Evolutionary conservation across 2,888 invertebrate genomes (phyloP).

Genomic region (Erpobdella octoculata): DNA sequence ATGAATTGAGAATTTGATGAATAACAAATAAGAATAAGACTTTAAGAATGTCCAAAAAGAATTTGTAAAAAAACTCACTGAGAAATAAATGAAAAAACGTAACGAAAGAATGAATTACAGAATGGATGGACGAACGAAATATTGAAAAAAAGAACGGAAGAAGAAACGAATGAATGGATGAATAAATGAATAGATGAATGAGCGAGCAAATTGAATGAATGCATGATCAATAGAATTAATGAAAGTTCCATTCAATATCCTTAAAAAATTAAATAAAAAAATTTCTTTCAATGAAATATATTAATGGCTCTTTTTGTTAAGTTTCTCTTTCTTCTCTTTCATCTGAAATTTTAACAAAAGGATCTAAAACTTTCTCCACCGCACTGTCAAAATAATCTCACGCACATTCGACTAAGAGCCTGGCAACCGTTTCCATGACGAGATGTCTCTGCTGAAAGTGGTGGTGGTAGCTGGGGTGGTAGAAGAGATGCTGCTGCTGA

Average conservation of each 20-base stretch:
- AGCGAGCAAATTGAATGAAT: not conserved
- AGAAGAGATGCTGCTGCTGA: not conserved
- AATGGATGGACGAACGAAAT: not conserved
- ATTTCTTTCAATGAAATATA: no score
- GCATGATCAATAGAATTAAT: no score
- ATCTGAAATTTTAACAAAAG: no score
- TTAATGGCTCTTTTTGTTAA: no score
- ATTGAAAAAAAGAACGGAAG: not conserved
- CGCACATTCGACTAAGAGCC: not conserved
- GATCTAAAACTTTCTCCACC: no score
- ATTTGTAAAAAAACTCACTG: no score
- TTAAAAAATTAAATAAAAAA: no score
- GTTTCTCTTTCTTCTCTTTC: no score
- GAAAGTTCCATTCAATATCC: no score
- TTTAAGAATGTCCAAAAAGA: no score
- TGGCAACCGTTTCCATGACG: conserved; percentile 6
- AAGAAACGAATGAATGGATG: not conserved
- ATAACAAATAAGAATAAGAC: not conserved
- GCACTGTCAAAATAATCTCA: no score
- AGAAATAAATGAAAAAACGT: not conserved
- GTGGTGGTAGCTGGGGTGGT: not conserved
- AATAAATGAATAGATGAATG: not conserved
- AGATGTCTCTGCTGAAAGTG: not conserved
- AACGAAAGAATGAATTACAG: not conserved
- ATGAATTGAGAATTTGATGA: not conserved